phyloP scores from a whole-genome alignment of 2,888 invertebrate genomes.

The Crocallis elinguaria region DNA sequence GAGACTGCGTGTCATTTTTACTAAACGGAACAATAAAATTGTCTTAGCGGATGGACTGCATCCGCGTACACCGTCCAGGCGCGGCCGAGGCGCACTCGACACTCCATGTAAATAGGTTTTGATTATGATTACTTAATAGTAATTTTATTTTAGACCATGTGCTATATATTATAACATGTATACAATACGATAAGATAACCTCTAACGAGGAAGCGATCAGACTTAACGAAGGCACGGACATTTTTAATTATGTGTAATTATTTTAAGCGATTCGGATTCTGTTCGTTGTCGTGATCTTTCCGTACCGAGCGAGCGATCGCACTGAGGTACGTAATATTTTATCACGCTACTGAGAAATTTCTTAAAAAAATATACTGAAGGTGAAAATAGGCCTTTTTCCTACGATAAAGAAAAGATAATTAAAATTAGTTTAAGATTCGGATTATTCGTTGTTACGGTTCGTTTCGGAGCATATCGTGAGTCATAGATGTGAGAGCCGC shows the following conservation, averaged over 20 bases:
- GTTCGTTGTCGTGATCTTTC: too few relatives aligned
- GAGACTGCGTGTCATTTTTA: slow-evolving; percentile 3
- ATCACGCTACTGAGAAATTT: too few relatives aligned
- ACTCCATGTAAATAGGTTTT: slow-evolving; percentile 70
- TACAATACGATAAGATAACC: slow-evolving; percentile 30
- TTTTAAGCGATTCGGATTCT: slow-evolving; percentile 68
- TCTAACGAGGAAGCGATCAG: slow-evolving; percentile 39
- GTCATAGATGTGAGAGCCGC: slow-evolving; percentile 42
- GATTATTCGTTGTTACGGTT: slow-evolving; percentile 26
- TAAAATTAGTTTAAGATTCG: too few relatives aligned
- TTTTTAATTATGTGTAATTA: slow-evolving; percentile 61
- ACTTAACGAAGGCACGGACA: slow-evolving; percentile 50
- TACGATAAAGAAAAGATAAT: too few relatives aligned
- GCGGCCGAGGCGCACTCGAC: not conserved
- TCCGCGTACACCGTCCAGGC: slow-evolving; percentile 30
- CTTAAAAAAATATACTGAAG: too few relatives aligned
- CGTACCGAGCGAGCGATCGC: too few relatives aligned
- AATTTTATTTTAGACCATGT: slow-evolving; percentile 81
- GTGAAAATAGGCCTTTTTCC: too few relatives aligned
- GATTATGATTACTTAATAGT: slow-evolving; percentile 81
- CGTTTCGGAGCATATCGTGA: slow-evolving; percentile 5
- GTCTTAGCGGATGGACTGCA: slow-evolving; percentile 19
- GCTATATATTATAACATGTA: slow-evolving; percentile 70
- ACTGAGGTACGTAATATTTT: too few relatives aligned
- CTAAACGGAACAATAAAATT: slow-evolving; percentile 2